Conservation (phyloP, 2,113 vertebrate species). For the Indicator indicator region DNA sequence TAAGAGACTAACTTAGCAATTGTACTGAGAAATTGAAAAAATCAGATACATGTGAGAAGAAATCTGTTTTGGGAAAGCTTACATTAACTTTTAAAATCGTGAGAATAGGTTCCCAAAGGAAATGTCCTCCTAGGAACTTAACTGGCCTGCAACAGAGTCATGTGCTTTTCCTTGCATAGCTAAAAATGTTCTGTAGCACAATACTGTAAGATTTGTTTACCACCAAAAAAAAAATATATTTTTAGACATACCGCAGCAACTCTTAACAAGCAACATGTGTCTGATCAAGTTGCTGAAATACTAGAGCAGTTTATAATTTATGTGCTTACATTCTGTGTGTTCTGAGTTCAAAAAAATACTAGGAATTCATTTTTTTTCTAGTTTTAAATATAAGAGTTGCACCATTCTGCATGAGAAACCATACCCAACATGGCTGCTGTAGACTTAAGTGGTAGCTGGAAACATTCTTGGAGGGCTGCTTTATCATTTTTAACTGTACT, state of each 20-base stretch:
- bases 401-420: slow-evolving; percentile 81
- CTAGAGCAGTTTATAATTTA: slow-evolving; percentile 72
- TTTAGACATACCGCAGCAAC: slow-evolving; percentile 42
- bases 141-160: slow-evolving; percentile 62
- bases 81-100: not conserved
- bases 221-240: slow-evolving; percentile 38
- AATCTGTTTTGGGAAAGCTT: slow-evolving; percentile 4
- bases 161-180: slow-evolving; percentile 67
- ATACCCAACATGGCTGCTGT: slow-evolving; percentile 78
- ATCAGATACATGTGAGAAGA: not conserved
- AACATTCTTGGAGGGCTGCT: slow-evolving; percentile 82
- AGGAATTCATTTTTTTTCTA: slow-evolving; percentile 71
- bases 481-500: slow-evolving; percentile 76
- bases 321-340: slow-evolving; percentile 71
- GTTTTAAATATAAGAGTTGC: slow-evolving; percentile 73
- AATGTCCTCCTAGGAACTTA: slow-evolving; percentile 21
- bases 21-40: not conserved
- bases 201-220: slow-evolving; percentile 65
- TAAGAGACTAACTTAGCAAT: slow-evolving; percentile 16
- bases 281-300: slow-evolving; percentile 70
- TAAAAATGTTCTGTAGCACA: slow-evolving; percentile 63
- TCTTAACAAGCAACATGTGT: slow-evolving; percentile 63
- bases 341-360: slow-evolving; percentile 71
- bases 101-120: slow-evolving; percentile 40
- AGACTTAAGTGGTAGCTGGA: slow-evolving; percentile 80